Evolutionary conservation across 2,888 invertebrate genomes (phyloP), one percentile per base, ranked within the genome.

Genomic region (Perizoma flavofasciatum): DNA sequence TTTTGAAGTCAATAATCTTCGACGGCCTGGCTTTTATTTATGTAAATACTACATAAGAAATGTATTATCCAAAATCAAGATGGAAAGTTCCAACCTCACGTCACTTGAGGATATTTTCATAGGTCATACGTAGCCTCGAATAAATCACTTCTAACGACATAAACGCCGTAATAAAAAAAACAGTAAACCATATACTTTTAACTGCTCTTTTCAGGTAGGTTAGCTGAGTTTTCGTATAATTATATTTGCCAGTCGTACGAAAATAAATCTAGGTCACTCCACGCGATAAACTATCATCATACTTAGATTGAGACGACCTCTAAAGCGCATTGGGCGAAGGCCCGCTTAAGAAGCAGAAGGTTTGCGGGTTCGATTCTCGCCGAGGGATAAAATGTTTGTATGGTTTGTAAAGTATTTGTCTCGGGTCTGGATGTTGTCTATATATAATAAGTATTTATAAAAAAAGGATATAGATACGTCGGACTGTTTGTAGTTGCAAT

Each of bases 71-170:
- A 34, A 47, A 47, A 34, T n/a, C 47, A 37, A 46, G 7, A 33
- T 40, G 6, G 22, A 32, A 37, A 10, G 9, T 32, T 45, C 22
- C 35, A 43, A 43, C 35, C 10, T 5, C 35, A 6, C 49, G 44
- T n/a, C 35, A 50, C 11, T 47, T 47, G 41, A 41, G 22, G 40
- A 47, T 57, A 51, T 57, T 57, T 51, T 57, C 7, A 35, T 57
- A 50, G 5, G 43, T n/a, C 44, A 44, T 49, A 39, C 22, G 46
- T 47, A 46, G 47, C 57, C 57, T 66, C 48, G 65, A 53, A 55
- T 72, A 73, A 69, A 74, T 71, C 70, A 68, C 45, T 65, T 71
- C 72, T 72, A 66, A 70, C 63, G 63, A 61, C 44, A 61, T 58
- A 10, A 46, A 45, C 55, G 44, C 44, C 48, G 49, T 22, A 22